Percentiles rank a stretch among this genome's conserved stretches.
phyloP scores from a whole-genome alignment of 2,797 vertebrate species.

The Schizopygopsis malacanthus region DNA sequence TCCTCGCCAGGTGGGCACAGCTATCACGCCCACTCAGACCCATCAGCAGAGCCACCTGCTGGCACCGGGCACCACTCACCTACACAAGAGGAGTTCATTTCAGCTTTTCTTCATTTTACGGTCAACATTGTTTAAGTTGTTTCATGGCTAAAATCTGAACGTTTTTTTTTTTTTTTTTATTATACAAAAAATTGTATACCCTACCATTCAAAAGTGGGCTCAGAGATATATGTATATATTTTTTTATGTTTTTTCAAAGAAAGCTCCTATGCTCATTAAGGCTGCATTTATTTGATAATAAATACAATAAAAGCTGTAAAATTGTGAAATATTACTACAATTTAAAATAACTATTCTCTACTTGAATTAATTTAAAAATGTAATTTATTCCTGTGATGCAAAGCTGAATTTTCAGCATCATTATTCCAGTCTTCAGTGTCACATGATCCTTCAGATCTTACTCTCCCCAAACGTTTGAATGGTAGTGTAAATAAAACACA shows the following conservation, averaged over 20 bases:
- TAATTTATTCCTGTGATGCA: neutral
- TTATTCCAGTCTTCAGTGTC: no score
- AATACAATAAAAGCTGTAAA: neutral
- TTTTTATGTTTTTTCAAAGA: neutral
- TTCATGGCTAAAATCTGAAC: neutral
- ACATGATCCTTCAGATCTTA: neutral
- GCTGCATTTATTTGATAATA: neutral
- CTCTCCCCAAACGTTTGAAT: neutral
- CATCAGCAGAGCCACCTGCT: conserved; percentile 91
- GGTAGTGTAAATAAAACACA: neutral
- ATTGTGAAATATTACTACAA: no score
- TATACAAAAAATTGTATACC: neutral
- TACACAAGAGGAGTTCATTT: conserved; percentile 66
- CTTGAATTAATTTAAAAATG: no score
- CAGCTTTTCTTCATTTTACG: neutral
- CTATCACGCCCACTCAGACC: conserved; percentile 90
- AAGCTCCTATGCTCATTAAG: neutral
- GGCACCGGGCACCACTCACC: conserved; percentile 90
- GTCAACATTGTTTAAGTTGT: neutral
- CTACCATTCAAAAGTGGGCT: neutral
- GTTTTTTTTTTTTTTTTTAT: neutral
- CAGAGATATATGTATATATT: no score
- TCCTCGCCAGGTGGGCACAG: conserved; percentile 90
- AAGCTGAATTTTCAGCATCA: neutral
- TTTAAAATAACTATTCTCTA: no score